These are phyloP conservation scores for Hemibagrus guttatus DNA, from an alignment of 2,797 vertebrate genomes.

Conservation along the genomic window DNA sequence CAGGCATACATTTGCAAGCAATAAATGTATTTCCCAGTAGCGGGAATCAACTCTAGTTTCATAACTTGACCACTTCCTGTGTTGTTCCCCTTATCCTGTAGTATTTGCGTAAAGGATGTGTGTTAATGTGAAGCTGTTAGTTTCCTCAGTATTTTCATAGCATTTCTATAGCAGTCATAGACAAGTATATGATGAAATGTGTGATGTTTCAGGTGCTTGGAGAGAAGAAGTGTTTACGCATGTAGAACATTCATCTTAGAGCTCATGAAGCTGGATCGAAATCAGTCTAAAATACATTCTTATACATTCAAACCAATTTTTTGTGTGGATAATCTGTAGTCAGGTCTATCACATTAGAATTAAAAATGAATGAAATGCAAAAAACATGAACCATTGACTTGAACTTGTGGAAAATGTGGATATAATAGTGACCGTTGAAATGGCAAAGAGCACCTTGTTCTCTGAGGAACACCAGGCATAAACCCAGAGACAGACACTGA, in stretches of 20 bases:
- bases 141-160: neutral
- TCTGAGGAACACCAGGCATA: neutral
- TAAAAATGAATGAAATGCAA: neutral
- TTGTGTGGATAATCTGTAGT: neutral
- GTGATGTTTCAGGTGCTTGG: neutral
- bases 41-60: neutral
- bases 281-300: neutral
- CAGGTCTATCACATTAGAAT: neutral
- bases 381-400: neutral
- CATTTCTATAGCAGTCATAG: neutral
- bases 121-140: neutral
- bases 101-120: neutral
- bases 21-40: neutral
- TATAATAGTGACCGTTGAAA: constrained; percentile 3
- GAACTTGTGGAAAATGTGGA: neutral
- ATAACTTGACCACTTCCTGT: constrained; percentile 9
- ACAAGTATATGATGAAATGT: neutral
- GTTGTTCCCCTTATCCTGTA: neutral
- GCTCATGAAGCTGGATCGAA: neutral
- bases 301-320: neutral
- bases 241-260: neutral
- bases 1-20: neutral
- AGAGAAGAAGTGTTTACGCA: neutral
- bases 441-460: constrained; percentile 3
- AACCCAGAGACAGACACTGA: constrained; percentile 15